Evolutionary conservation across 2,888 invertebrate species (phyloP).

Genomic region (Drosophila stalkeri): DNA sequence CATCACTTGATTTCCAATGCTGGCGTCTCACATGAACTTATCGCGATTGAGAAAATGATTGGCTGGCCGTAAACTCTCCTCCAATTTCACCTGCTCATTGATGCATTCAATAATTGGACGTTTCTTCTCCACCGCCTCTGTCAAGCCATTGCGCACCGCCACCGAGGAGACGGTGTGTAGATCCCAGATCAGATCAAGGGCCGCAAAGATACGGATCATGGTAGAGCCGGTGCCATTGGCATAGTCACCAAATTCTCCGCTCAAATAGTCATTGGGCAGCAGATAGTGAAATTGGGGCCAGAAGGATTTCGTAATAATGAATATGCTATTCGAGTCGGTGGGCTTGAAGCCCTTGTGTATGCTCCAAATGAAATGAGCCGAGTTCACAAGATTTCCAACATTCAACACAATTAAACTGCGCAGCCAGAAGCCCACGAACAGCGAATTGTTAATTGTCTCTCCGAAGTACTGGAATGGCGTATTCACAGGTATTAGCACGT

Average conservation of each 20-base stretch:
- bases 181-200: slow-evolving; percentile 88
- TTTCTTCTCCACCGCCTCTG: slow-evolving; percentile 87
- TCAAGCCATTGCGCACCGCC: slow-evolving; percentile 88
- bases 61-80: slow-evolving; percentile 84
- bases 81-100: slow-evolving; percentile 85
- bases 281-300: slow-evolving; percentile 94
- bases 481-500: slow-evolving; percentile 90
- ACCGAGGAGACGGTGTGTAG: slow-evolving; percentile 88
- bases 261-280: slow-evolving; percentile 92
- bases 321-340: slow-evolving; percentile 90
- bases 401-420: slow-evolving; percentile 89
- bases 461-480: slow-evolving; percentile 92
- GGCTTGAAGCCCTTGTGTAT: slow-evolving; percentile 90
- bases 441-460: slow-evolving; percentile 88
- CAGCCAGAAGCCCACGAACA: slow-evolving; percentile 89
- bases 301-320: slow-evolving; percentile 90
- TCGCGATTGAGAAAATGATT: slow-evolving; percentile 86
- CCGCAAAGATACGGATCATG: slow-evolving; percentile 90
- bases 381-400: slow-evolving; percentile 90
- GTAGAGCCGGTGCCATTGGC: slow-evolving; percentile 88
- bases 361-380: slow-evolving; percentile 90
- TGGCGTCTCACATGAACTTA: slow-evolving; percentile 78
- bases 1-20: background rate
- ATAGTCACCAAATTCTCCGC: slow-evolving; percentile 92
- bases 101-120: slow-evolving; percentile 87